Conservation (phyloP, 2,888 invertebrate species). For the Caenorhabditis sp. region DNA sequence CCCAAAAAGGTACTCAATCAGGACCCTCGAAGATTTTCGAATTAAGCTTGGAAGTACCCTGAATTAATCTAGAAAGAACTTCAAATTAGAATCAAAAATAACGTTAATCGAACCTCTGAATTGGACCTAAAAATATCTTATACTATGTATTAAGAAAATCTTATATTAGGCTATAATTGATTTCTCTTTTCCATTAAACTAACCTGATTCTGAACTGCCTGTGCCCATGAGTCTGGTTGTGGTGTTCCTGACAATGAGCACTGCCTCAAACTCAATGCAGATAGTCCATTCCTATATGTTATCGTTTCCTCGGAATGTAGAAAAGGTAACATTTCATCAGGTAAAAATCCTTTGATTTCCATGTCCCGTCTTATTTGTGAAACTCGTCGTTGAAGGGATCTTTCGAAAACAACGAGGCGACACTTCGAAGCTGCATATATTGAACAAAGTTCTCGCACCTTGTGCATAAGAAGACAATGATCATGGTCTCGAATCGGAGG, state of each 20-base stretch:
- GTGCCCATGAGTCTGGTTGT: slow-evolving; percentile 53
- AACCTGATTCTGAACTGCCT: slow-evolving; percentile 42
- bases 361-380: slow-evolving; percentile 63
- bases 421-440: slow-evolving; percentile 43
- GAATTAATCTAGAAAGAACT: too few relatives aligned
- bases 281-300: slow-evolving; percentile 48
- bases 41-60: too few relatives aligned
- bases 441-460: slow-evolving; percentile 53
- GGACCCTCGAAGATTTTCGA: background rate
- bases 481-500: slow-evolving; percentile 62
- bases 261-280: slow-evolving; percentile 40
- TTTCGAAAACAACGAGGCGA: slow-evolving; percentile 62
- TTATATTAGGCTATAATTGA: too few relatives aligned
- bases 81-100: too few relatives aligned
- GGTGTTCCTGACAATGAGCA: slow-evolving; percentile 54
- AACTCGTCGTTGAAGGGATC: slow-evolving; percentile 54
- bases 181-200: too few relatives aligned
- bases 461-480: slow-evolving; percentile 57
- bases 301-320: slow-evolving; percentile 43
- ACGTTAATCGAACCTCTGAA: too few relatives aligned
- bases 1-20: too few relatives aligned
- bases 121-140: too few relatives aligned
- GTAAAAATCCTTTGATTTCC: slow-evolving; percentile 57
- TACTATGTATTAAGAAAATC: too few relatives aligned
- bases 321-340: slow-evolving; percentile 52